Evolutionary conservation across 2,797 vertebrate species (phyloP), one percentile per base, ranked within the genome.

Genomic region (Psittacula echo): DNA sequence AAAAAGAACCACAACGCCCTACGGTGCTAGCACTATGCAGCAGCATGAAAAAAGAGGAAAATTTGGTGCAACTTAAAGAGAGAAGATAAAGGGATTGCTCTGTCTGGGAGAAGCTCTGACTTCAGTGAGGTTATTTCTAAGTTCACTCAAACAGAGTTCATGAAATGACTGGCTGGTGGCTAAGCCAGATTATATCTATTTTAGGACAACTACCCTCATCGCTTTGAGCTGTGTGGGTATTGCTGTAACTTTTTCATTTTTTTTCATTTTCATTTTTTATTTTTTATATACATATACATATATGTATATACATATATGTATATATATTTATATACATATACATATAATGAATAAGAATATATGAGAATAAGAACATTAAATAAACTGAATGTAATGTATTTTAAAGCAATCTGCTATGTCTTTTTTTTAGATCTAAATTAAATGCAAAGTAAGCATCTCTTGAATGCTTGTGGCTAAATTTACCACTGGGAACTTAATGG

Each of bases 381-480:
- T 74, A 92, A 90, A 81, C 45, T 70, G 72, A 77, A 83, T 77
- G 86, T 37, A 94, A 96, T 94, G 80, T 76, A 96, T 95, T 94
- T 96, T 85, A 96, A 94, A 91, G 79, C 86, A 88, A 87, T 37
- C 66, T 41, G 41, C 82, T 88, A 24, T 67, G 78, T 83, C 73
- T 77, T 94, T 88, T 93, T 93, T 96, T 96, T 92, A 88, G 87
- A 41, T 73, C 60, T 60, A 91, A 93, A 95, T 96, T 51, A 96
- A 88, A 96, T 76, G 90, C 92, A 92, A 90, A 90, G 84, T 82
- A 93, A 95, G 92, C 93, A 90, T 62, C 61, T 92, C 85, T 81
- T 10, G 13, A 94, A 83, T 50, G 81, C 75, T 87, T 68, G 65
- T 82, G 84, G 94, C 86, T 95, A 94, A 92, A 96, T 92, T 94